Base-by-base conservation (phyloP, 1,140 invertebrate species). In the Cryptotermes secundus region DNA sequence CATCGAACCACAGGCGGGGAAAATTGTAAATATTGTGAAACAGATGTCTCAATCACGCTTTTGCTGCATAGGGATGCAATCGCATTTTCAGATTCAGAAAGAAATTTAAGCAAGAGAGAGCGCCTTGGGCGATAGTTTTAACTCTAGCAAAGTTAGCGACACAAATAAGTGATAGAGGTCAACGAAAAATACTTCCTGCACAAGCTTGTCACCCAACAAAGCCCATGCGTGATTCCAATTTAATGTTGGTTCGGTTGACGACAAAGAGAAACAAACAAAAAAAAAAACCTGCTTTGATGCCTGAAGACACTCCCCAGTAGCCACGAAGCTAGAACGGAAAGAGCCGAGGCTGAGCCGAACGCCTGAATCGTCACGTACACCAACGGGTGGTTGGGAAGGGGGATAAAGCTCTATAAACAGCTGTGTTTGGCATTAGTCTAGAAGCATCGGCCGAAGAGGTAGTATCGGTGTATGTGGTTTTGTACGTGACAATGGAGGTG, bases 401-500 rank as follows among this genome's bases (percentile, higher is more conserved):
- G 14, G 19, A 10, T 72, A 31, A 14, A 31, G 31, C n/a, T 26
- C 26, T 72, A 6, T 31, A 3, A 49, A 72, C 59, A 72, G 59
- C 59, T 72, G 59, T n/a, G 59, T 31, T 26, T n/a, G n/a, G 59
- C 59, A n/a, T n/a, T 26, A 72, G 59, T 72, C 26, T 72, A 31
- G 59, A 72, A 72, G n/a, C 26, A 14, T 38, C 12, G 38, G 12
- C 38, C 4, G 12, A 38, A 38, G 38, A 6, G 38, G 4, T 65
- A 2, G 24, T 65, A 4, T 65, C 2, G 53, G 53, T 38, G 4
- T 3, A 38, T 45, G 14, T 16, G 7, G 45, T 14, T 6, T 31
- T n/a, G 19, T 59, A n/a, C 59, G 1, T n/a, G n/a, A 88, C 83
- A 79, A 90, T 90, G 89, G 89, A 90, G 85, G 89, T 90, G 83